Evolutionary conservation across 1,140 invertebrate species (phyloP).

Genomic region (Choristoneura fumiferana): DNA sequence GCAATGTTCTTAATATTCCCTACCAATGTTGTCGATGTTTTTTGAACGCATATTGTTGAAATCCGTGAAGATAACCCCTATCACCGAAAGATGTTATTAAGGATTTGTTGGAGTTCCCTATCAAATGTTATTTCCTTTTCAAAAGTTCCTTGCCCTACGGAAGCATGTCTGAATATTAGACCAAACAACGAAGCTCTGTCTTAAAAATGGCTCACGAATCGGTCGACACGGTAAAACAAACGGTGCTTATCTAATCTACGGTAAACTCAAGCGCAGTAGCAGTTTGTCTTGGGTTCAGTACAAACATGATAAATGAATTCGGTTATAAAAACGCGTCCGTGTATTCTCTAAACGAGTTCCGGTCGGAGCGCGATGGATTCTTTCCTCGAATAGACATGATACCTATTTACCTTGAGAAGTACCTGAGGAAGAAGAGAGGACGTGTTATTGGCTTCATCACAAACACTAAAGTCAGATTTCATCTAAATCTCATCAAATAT

Average conservation of each 20-base stretch:
- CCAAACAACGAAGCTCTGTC: slow-evolving; percentile 69
- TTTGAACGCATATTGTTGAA: neutral
- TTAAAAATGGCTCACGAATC: slow-evolving; percentile 70
- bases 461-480: slow-evolving; percentile 24
- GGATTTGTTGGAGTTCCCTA: neutral
- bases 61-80: neutral
- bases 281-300: slow-evolving; percentile 75
- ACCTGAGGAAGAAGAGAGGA: slow-evolving; percentile 73
- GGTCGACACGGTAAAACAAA: slow-evolving; percentile 74
- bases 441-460: slow-evolving; percentile 41
- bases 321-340: slow-evolving; percentile 69
- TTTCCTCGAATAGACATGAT: slow-evolving; percentile 67
- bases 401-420: slow-evolving; percentile 78
- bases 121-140: slow-evolving; percentile 38
- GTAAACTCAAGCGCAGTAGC: slow-evolving; percentile 75
- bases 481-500: neutral
- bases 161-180: slow-evolving; percentile 41
- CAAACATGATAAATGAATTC: slow-evolving; percentile 77
- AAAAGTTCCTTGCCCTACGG: slow-evolving; percentile 33
- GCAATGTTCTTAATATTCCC: too few species aligned
- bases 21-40: too few species aligned
- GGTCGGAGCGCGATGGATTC: slow-evolving; percentile 61
- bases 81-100: neutral
- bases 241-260: slow-evolving; percentile 70
- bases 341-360: slow-evolving; percentile 70